A percentile compares a stretch with the other conserved stretches of the same genome.
Evolutionary conservation across 2,797 vertebrate species (phyloP).

Genomic region (Catamblyrhynchus diadema): DNA sequence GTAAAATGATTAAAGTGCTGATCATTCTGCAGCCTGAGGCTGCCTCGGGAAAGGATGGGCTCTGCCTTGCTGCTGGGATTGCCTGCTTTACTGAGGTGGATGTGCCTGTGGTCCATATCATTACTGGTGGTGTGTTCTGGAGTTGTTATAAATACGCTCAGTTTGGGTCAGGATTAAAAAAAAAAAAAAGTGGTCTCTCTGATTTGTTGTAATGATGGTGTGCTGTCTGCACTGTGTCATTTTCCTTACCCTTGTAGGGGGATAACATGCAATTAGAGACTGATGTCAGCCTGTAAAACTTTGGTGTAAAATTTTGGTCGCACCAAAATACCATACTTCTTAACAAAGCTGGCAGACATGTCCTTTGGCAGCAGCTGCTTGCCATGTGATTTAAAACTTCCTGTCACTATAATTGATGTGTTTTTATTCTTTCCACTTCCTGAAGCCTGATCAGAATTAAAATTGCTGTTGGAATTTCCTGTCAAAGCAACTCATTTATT

Average conservation of each 20-base stretch:
- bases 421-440: conserved; percentile 95
- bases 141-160: neutral
- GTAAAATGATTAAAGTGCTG: neutral
- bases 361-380: conserved; percentile 91
- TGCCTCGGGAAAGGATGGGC: neutral
- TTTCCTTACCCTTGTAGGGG: conserved; percentile 67
- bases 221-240: conserved; percentile 64
- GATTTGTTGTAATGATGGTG: conserved; percentile 60
- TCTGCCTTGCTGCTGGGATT: neutral
- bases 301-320: conserved; percentile 75
- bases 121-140: neutral
- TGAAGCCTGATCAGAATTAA: conserved; percentile 95
- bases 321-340: conserved; percentile 74
- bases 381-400: conserved; percentile 97
- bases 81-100: neutral
- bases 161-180: conserved; percentile 15
- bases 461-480: conserved; percentile 89
- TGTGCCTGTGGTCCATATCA: neutral
- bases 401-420: conserved; percentile 99
- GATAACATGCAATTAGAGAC: conserved; percentile 70
- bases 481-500: conserved; percentile 89
- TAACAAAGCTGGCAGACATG: conserved; percentile 79
- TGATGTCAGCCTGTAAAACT: conserved; percentile 75
- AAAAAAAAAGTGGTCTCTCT: neutral
- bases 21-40: neutral